phyloP scores from a whole-genome alignment of 2,888 invertebrate species.

The Lasioglossum leucozonium region DNA sequence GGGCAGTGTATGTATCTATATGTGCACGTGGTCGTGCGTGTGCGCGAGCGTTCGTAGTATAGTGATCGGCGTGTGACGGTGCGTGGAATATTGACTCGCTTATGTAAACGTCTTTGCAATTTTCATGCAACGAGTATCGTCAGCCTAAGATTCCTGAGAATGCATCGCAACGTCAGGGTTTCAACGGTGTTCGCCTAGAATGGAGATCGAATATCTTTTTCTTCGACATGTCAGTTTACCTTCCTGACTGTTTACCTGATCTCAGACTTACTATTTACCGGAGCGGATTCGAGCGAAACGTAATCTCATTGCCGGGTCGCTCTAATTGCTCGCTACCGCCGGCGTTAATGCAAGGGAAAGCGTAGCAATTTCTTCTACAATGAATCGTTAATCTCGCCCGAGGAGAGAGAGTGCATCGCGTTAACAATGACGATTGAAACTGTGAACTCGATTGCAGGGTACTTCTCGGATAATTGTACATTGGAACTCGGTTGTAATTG shows the following conservation, averaged over 20 bases:
- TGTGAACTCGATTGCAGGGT: neutral
- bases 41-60: neutral
- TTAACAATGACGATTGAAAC: neutral
- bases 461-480: neutral
- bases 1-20: neutral
- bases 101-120: conserved; percentile 21
- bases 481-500: neutral
- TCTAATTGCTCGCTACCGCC: too few species aligned
- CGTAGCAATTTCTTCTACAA: neutral
- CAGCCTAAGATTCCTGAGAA: too few species aligned
- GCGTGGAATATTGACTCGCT: conserved; percentile 38
- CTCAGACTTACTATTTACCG: too few species aligned
- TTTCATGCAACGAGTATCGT: neutral
- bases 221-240: too few species aligned
- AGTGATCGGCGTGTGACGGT: conserved; percentile 11
- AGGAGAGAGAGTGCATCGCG: neutral
- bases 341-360: too few species aligned
- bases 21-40: neutral
- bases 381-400: neutral
- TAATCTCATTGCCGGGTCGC: too few species aligned
- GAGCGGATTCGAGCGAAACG: too few species aligned
- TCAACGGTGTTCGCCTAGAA: too few species aligned
- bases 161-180: too few species aligned
- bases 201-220: too few species aligned
- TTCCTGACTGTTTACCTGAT: too few species aligned